A percentile compares a stretch with the other conserved stretches of the same genome.
These are phyloP conservation scores for Chrysina gloriosa DNA, from an alignment of 2,888 invertebrate species.

Conservation along the genomic window DNA sequence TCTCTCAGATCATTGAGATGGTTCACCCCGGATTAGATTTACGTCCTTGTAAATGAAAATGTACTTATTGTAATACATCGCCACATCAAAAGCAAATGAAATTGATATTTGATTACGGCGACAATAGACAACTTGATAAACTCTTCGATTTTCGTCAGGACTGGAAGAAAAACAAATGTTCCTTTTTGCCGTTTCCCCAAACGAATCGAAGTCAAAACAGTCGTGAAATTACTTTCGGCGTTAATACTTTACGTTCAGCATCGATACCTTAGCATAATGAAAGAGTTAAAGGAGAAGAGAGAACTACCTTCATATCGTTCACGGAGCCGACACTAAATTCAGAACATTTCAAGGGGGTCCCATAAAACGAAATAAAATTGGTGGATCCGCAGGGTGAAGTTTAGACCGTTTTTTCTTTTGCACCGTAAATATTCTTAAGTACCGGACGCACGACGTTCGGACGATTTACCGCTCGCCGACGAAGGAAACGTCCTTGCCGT, in stretches of 20 bases:
- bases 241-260: constrained; percentile 29
- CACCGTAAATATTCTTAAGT: constrained; percentile 63
- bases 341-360: constrained; percentile 30
- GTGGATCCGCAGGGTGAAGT: constrained; percentile 8
- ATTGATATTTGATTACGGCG: no score
- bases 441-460: constrained; percentile 61
- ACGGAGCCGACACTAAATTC: constrained; percentile 26
- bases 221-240: constrained; percentile 30
- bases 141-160: no score
- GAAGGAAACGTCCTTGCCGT: constrained; percentile 49
- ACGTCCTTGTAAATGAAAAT: no score
- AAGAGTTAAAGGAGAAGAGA: constrained; percentile 17
- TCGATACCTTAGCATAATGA: constrained; percentile 21
- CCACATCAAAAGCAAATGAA: no score
- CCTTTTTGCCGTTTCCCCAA: background rate
- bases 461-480: constrained; percentile 53
- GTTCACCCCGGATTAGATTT: no score
- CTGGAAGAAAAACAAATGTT: constrained; percentile 16
- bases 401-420: constrained; percentile 48
- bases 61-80: no score
- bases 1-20: no score
- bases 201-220: constrained; percentile 28
- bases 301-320: background rate
- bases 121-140: no score
- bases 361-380: constrained; percentile 43